phyloP scores from a whole-genome alignment of 2,797 vertebrate genomes.

The Myotis planiceps region DNA sequence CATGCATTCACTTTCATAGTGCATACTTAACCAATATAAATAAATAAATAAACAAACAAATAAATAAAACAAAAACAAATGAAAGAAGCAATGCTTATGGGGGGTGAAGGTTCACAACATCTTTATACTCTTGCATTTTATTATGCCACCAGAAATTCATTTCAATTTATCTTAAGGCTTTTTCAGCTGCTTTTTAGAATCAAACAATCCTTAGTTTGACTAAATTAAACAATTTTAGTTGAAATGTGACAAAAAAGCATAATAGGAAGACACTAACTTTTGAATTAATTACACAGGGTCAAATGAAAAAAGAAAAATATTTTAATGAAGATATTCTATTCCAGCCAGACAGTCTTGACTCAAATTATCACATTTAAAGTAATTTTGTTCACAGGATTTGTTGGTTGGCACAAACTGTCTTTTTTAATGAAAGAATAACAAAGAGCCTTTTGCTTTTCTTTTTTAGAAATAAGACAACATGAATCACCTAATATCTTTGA shows the following conservation, averaged over 20 bases:
- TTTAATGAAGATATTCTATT: not conserved
- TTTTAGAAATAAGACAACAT: constrained; percentile 44
- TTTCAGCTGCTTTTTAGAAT: constrained; percentile 27
- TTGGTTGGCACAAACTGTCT: not conserved
- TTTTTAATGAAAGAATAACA: constrained; percentile 57
- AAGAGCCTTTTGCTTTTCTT: not conserved
- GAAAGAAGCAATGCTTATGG: not conserved
- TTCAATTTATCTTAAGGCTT: constrained; percentile 40
- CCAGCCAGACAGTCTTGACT: not conserved
- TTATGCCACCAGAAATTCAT: not conserved
- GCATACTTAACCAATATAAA: not conserved
- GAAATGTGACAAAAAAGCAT: constrained; percentile 25
- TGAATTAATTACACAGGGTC: constrained; percentile 41
- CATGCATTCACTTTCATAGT: not conserved
- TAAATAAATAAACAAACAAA: not conserved
- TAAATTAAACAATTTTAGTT: constrained; percentile 55
- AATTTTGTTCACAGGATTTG: constrained; percentile 49
- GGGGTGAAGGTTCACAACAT: not conserved
- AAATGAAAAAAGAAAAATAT: constrained; percentile 14
- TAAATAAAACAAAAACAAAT: constrained; percentile 33
- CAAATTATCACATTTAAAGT: constrained; percentile 28
- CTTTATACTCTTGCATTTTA: constrained; percentile 27
- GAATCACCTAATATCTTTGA: constrained; percentile 62
- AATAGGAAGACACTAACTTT: constrained; percentile 36
- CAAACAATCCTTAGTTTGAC: constrained; percentile 5